A percentile compares a stretch with the other conserved stretches of the same genome.
These are phyloP conservation scores for Spodoptera picta DNA, from an alignment of 2,888 invertebrate species.

Conservation along the genomic window DNA sequence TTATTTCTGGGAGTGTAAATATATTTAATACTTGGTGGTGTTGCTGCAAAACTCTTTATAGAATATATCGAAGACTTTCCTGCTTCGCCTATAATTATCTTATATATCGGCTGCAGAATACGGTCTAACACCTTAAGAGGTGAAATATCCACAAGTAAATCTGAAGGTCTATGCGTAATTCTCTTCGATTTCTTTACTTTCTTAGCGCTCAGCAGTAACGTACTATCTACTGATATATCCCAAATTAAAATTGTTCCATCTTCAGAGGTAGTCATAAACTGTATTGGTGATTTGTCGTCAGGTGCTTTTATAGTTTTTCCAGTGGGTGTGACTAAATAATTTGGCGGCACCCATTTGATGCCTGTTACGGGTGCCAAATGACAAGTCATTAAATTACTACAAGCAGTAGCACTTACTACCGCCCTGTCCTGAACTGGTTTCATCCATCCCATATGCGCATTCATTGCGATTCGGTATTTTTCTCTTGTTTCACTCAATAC, in stretches of 20 bases:
- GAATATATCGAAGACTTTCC: constrained; percentile 77
- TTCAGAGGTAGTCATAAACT: constrained; percentile 90
- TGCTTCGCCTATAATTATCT: constrained; percentile 82
- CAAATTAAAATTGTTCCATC: constrained; percentile 92
- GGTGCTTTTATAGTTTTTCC: constrained; percentile 83
- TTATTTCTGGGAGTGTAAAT: constrained; percentile 69
- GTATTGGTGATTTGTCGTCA: constrained; percentile 81
- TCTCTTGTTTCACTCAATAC: constrained; percentile 90
- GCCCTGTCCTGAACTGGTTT: constrained; percentile 89
- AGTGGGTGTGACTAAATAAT: constrained; percentile 88
- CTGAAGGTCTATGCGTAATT: constrained; percentile 87
- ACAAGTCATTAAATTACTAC: constrained; percentile 90
- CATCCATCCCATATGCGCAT: constrained; percentile 91
- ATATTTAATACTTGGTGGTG: constrained; percentile 73
- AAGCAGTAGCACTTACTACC: constrained; percentile 88
- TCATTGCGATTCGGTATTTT: constrained; percentile 89
- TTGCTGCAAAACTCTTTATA: constrained; percentile 81
- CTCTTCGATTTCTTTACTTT: constrained; percentile 82
- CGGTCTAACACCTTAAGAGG: constrained; percentile 89
- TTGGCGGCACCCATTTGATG: constrained; percentile 91
- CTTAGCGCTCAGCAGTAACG: constrained; percentile 71
- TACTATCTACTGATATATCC: constrained; percentile 90
- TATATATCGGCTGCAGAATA: constrained; percentile 90
- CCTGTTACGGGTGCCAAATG: constrained; percentile 89
- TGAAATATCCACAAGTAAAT: constrained; percentile 89